phyloP scores from a whole-genome alignment of 2,888 invertebrate genomes.

The Epsilonema sp. region DNA sequence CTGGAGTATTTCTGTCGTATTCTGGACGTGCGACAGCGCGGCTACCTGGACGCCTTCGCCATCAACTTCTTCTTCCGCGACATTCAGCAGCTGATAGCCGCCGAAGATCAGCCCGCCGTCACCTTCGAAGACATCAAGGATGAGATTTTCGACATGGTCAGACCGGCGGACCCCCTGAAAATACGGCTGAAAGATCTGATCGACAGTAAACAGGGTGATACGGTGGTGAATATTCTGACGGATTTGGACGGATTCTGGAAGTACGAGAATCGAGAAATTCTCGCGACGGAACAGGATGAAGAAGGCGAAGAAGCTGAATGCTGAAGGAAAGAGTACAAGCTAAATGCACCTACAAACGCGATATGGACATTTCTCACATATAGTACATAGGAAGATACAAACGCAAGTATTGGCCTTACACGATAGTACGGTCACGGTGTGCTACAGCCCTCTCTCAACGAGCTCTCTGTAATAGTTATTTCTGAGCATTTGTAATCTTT shows the following conservation, averaged over 20 bases:
- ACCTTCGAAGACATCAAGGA: slow-evolving; percentile 83
- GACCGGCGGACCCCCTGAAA: slow-evolving; percentile 56
- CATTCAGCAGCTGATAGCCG: slow-evolving; percentile 69
- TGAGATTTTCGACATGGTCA: slow-evolving; percentile 94
- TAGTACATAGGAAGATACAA: too few species aligned
- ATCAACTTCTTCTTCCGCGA: slow-evolving; percentile 79
- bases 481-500: too few species aligned
- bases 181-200: slow-evolving; percentile 71
- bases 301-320: too few species aligned
- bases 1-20: slow-evolving; percentile 74
- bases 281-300: slow-evolving; percentile 26
- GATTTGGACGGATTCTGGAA: slow-evolving; percentile 92
- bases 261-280: slow-evolving; percentile 67
- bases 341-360: too few species aligned
- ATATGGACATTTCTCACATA: too few species aligned
- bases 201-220: slow-evolving; percentile 64
- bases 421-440: too few species aligned
- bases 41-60: slow-evolving; percentile 69
- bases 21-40: slow-evolving; percentile 64
- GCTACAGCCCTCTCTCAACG: too few species aligned
- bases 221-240: slow-evolving; percentile 72
- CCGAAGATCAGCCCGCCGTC: slow-evolving; percentile 68
- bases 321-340: too few species aligned
- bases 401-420: too few species aligned
- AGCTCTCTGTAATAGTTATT: too few species aligned